These are phyloP conservation scores for Phalacrocorax brasilianus DNA, from an alignment of 2,113 vertebrate species.

Conservation along the genomic window DNA sequence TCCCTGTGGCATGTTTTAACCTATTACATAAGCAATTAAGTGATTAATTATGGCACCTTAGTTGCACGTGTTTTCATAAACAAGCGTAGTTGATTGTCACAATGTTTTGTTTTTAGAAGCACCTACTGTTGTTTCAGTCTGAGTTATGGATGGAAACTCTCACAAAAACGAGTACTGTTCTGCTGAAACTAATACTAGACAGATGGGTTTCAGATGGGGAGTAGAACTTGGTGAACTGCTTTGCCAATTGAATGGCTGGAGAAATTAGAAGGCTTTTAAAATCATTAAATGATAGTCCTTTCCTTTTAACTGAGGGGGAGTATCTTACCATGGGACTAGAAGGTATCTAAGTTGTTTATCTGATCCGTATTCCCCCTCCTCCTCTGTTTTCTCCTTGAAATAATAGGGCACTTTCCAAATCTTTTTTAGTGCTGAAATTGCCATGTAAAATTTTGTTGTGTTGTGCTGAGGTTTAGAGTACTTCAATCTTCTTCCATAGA, in stretches of 20 bases:
- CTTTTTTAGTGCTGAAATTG: neutral
- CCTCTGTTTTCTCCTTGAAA: neutral
- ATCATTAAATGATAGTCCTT: slow-evolving; percentile 10
- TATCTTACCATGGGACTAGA: neutral
- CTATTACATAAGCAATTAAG: slow-evolving; percentile 2
- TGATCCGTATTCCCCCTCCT: neutral
- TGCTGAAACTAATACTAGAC: slow-evolving; percentile 24
- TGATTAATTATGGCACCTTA: slow-evolving; percentile 17
- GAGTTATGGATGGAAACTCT: slow-evolving; percentile 26
- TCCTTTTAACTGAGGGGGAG: neutral
- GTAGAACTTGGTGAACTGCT: neutral
- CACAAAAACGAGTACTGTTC: neutral
- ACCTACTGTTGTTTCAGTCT: neutral
- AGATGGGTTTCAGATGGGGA: slow-evolving; percentile 37
- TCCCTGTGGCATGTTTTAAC: slow-evolving; percentile 13
- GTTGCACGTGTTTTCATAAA: neutral
- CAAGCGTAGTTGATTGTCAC: neutral
- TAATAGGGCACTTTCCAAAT: neutral
- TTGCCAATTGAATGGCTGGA: slow-evolving; percentile 16
- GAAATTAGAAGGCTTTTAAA: slow-evolving; percentile 46
- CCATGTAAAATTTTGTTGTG: neutral
- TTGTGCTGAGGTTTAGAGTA: neutral
- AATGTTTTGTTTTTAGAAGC: neutral
- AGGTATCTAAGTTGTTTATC: neutral
- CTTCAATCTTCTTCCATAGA: neutral